Evolutionary conservation across 2,888 invertebrate species (phyloP).

Genomic region (Atherix ibis): DNA sequence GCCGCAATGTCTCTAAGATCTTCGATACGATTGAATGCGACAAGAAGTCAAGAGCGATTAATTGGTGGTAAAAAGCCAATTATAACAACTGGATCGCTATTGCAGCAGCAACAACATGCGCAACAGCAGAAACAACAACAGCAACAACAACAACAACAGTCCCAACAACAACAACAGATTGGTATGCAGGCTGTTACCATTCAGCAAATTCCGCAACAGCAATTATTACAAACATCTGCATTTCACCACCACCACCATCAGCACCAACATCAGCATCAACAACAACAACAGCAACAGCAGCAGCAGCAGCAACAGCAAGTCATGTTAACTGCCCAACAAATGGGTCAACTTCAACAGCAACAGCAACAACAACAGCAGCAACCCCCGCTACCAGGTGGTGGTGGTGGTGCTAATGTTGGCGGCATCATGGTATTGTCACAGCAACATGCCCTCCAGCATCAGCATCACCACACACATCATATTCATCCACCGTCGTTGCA

Average conservation of each 20-base stretch:
- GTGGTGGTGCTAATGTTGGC: conserved; percentile 5
- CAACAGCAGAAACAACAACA: too few species aligned
- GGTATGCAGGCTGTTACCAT: conserved; percentile 19
- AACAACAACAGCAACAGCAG: conserved; percentile 6
- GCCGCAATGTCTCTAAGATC: conserved; percentile 35
- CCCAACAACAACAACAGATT: too few species aligned
- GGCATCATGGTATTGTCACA: conserved; percentile 11
- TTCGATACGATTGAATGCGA: conserved; percentile 32
- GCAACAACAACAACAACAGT: too few species aligned
- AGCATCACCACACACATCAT: conserved; percentile 4
- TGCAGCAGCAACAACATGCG: too few species aligned
- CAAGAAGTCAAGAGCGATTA: conserved; percentile 51
- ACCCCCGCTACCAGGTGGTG: neutral
- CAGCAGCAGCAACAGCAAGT: conserved; percentile 5
- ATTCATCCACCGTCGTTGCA: conserved; percentile 6
- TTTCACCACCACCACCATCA: conserved; percentile 7
- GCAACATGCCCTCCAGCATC: conserved; percentile 8
- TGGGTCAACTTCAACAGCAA: conserved; percentile 3
- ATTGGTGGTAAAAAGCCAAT: conserved; percentile 55
- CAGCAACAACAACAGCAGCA: conserved; percentile 4
- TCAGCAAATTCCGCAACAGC: conserved; percentile 5
- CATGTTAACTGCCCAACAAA: conserved; percentile 1
- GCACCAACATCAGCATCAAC: too few species aligned
- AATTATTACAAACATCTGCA: conserved; percentile 5
- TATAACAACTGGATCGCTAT: conserved; percentile 19